These are phyloP conservation scores for Sphaeramia orbicularis DNA, from an alignment of 2,797 vertebrate genomes.

Conservation along the genomic window DNA sequence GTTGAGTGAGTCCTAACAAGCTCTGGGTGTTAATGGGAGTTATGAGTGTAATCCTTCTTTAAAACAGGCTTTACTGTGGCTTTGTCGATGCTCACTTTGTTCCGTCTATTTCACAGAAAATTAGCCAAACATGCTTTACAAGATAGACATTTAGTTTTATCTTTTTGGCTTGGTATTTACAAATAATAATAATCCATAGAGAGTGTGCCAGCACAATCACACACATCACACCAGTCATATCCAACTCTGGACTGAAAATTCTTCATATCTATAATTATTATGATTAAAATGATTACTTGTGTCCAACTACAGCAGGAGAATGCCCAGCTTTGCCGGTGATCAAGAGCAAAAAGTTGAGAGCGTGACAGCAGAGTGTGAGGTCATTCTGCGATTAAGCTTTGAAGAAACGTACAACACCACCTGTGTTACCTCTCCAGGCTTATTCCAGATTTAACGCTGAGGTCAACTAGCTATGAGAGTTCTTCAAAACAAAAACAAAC, in stretches of 20 bases:
- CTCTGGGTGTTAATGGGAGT: constrained; percentile 49
- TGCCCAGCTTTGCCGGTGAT: constrained; percentile 43
- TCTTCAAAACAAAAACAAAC: constrained; percentile 84
- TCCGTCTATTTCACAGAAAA: constrained; percentile 21
- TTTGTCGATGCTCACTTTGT: constrained; percentile 22
- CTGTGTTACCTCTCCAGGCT: constrained; percentile 84
- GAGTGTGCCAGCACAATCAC: neutral
- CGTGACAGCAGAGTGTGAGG: constrained; percentile 53
- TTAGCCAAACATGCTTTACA: constrained; percentile 25
- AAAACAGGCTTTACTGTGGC: constrained; percentile 19
- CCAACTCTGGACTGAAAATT: neutral
- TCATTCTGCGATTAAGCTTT: constrained; percentile 52
- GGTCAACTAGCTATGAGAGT: constrained; percentile 86
- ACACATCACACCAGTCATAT: neutral
- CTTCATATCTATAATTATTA: neutral
- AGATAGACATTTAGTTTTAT: constrained; percentile 1
- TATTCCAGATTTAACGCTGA: constrained; percentile 80
- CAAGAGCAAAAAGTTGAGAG: constrained; percentile 34
- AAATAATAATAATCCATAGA: constrained; percentile 7
- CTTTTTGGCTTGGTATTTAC: constrained; percentile 15
- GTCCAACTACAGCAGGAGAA: constrained; percentile 59
- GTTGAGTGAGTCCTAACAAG: constrained; percentile 42
- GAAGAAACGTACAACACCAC: constrained; percentile 38
- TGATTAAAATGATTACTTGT: constrained; percentile 23
- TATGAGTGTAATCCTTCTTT: constrained; percentile 26